Evolutionary conservation across 2,113 vertebrate species (phyloP), one percentile per base, ranked within the genome.

Genomic region (Nipponia nippon): DNA sequence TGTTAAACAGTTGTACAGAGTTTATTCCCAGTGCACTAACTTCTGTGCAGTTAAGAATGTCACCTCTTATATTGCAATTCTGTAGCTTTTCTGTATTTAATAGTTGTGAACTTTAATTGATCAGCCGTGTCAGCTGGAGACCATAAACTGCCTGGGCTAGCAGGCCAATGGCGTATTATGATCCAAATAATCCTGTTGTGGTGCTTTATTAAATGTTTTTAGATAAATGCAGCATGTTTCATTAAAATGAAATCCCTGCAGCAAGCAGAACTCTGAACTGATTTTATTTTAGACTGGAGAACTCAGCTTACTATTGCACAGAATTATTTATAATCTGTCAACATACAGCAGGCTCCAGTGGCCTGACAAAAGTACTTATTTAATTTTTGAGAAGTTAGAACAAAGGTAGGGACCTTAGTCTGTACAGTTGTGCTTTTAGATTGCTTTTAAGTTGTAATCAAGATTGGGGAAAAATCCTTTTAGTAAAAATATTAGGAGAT

Each of bases 151-250:
- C 71, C 75, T 1, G 8, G 59, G 83, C 89, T 62, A 46, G 73
- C 56, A 70, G 66, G 70, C 87, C 86, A 50, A 9, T 73, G 22
- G 65, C 66, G 6, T 34, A 52, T 93, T 88, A 67, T 61, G 83
- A 93, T 73, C 80, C 94, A 44, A 44, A 53, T 92, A 92, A 92
- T 95, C 77, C 72, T 93, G 69, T 90, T 76, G 89, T 75, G 86
- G 61, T 75, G 86, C 77, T 94, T 93, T 95, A 87, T 91, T 81
- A 78, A 93, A 89, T 89, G 83, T 67, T 89, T 89, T 65, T 66
- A 56, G 92, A 34, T 75, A 84, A 87, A 81, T 65, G 81, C 83
- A 76, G 83, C 30, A 4, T 20, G 77, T 86, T 95, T 81, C 92
- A 87, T 93, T 93, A 63, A 76, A 81, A 59, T 1, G 13, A 89